These are phyloP conservation scores for Piezodorus guildinii DNA, from an alignment of 1,140 invertebrate genomes.

Conservation along the genomic window DNA sequence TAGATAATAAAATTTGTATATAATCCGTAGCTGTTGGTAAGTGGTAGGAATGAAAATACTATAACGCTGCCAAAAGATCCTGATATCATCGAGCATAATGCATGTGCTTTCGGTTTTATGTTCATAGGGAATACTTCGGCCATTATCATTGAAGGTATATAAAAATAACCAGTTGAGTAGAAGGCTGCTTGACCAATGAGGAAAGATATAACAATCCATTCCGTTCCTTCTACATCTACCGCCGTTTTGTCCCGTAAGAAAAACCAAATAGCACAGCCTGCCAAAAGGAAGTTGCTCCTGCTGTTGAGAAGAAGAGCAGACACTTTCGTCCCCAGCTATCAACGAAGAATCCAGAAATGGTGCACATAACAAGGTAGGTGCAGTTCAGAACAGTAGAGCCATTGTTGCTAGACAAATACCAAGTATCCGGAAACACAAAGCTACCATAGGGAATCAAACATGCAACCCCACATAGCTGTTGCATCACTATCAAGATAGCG, in stretches of 20 bases:
- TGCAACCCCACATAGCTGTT: not conserved
- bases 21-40: not conserved
- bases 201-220: not conserved
- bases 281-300: not conserved
- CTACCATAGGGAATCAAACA: not conserved
- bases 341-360: not conserved
- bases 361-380: not conserved
- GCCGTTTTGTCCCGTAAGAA: not conserved
- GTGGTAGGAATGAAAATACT: not conserved
- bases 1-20: slow-evolving; percentile 1
- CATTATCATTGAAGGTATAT: not conserved
- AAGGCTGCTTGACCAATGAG: not conserved
- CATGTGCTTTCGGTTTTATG: not conserved
- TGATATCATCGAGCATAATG: not conserved
- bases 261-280: not conserved
- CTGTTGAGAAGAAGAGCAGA: not conserved
- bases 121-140: not conserved
- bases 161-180: not conserved
- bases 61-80: not conserved
- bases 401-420: not conserved
- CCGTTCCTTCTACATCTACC: not conserved
- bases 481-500: not conserved
- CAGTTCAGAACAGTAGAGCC: not conserved
- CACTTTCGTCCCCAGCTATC: not conserved
- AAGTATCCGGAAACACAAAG: not conserved